Base-by-base conservation (phyloP, 1,140 invertebrate genomes). In the Bradysia coprophila region DNA sequence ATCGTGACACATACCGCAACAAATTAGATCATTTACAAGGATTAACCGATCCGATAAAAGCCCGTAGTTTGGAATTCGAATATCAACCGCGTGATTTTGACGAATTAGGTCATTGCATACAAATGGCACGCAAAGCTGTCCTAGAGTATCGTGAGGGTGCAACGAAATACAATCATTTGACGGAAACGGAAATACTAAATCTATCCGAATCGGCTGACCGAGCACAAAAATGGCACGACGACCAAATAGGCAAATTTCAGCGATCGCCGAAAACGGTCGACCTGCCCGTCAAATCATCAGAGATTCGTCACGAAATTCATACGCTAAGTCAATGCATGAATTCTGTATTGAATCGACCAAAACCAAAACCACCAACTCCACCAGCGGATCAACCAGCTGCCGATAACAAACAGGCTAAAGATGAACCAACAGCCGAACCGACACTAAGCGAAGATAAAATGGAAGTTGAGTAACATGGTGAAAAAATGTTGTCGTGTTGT, bases 1-100 rank as follows among this genome's bases (percentile, higher is more conserved):
- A 80, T 37, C 79, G 85, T 66, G 79, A 72, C 56, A 63, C 67
- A 13, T 77, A 76, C 49, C 65, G 67, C 38, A 71, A 67, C 48
- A 71, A 71, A 49, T 53, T 79, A 46, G 47, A 55, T 5, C 65
- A 68, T 31, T 57, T 78, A 44, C 65, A 75, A 63, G 66, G 65
- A 43, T 67, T 77, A 62, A 88, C 88, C 21, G 83, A 92, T 52
- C 87, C 88, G 8, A 83, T 95, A 24, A 81, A 85, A 51, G 70
- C 76, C 40, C 69, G 88, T 22, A 75, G 74, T 49, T 59, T 73
- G 11, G 91, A 96, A 57, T 81, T 67, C 46, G 78, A 89, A 54
- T 68, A 78, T 2, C 71, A 86, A 49, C 80, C 79, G 2, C 55
- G 57, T 0, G 81, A 76, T 1, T 65, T 92, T 33, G 81, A 92